phyloP scores from a whole-genome alignment of 2,113 vertebrate genomes.

The Sarotherodon lohbergeri region DNA sequence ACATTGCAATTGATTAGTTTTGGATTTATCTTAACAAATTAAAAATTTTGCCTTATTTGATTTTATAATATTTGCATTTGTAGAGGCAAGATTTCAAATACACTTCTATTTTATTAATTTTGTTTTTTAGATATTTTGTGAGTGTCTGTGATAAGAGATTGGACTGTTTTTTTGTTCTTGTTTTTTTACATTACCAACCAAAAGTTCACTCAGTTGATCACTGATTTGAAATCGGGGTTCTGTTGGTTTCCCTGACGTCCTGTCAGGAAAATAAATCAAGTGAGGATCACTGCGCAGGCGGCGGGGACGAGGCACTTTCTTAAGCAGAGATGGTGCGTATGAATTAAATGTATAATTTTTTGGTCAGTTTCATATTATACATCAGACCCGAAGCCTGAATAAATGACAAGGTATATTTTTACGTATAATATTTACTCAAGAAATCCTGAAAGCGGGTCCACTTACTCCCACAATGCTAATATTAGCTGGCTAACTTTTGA shows the following conservation, averaged over 20 bases:
- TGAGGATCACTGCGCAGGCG: neutral
- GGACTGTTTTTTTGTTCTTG: neutral
- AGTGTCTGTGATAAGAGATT: neutral
- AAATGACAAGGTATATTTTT: fast-evolving
- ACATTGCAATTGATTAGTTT: neutral
- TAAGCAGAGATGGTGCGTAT: constrained; percentile 66
- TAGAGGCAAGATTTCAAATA: neutral
- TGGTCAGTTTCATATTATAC: fast-evolving
- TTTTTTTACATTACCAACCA: neutral
- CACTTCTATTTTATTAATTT: neutral
- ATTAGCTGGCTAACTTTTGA: constrained; percentile 20
- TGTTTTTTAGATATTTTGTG: neutral
- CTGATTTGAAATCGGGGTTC: constrained; percentile 28
- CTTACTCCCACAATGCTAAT: neutral
- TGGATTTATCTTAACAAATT: neutral
- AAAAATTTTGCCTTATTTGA: neutral
- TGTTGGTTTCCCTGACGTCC: neutral
- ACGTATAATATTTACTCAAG: neutral
- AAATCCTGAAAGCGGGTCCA: neutral
- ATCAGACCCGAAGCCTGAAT: fast-evolving
- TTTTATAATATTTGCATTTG: neutral
- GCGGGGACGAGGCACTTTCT: neutral
- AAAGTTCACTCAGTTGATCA: neutral
- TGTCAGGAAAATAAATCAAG: constrained; percentile 44
- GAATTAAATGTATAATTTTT: neutral